Evolutionary conservation across 2,797 vertebrate species (phyloP).

Genomic region (Champsocephalus esox): DNA sequence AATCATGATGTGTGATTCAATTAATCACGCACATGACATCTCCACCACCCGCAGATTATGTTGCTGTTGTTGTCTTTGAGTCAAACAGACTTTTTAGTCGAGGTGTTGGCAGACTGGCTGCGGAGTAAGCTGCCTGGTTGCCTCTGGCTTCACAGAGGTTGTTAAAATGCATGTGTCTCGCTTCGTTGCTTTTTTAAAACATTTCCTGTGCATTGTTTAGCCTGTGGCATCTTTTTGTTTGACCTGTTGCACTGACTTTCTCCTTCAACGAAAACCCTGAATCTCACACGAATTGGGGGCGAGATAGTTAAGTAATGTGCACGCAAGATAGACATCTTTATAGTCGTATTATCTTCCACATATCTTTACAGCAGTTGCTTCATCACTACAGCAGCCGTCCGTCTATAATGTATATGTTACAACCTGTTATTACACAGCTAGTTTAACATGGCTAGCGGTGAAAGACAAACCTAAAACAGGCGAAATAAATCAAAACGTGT

Average conservation of each 20-base stretch:
- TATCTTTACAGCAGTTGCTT: not conserved
- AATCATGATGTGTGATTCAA: conserved; percentile 42
- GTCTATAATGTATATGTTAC: not conserved
- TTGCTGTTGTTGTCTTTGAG: conserved; percentile 20
- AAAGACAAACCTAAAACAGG: not conserved
- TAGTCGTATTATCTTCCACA: not conserved
- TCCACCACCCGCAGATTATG: conserved; percentile 29
- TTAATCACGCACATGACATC: conserved; percentile 32
- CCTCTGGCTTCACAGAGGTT: conserved; percentile 12
- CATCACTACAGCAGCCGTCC: not conserved
- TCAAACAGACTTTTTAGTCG: conserved; percentile 4
- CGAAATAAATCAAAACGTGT: not conserved
- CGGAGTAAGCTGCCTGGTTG: conserved; percentile 32
- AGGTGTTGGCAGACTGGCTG: conserved; percentile 45
- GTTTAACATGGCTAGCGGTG: not conserved
- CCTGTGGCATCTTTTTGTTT: not conserved
- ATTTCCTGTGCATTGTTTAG: not conserved
- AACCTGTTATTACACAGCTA: not conserved
- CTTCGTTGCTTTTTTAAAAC: not conserved
- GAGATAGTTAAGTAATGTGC: not conserved
- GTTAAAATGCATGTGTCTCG: not conserved
- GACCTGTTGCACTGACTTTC: not conserved
- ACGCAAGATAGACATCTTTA: conserved; percentile 3
- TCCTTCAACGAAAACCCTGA: not conserved
- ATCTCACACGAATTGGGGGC: not conserved